phyloP scores from a whole-genome alignment of 2,113 vertebrate genomes.

The Anhinga anhinga region DNA sequence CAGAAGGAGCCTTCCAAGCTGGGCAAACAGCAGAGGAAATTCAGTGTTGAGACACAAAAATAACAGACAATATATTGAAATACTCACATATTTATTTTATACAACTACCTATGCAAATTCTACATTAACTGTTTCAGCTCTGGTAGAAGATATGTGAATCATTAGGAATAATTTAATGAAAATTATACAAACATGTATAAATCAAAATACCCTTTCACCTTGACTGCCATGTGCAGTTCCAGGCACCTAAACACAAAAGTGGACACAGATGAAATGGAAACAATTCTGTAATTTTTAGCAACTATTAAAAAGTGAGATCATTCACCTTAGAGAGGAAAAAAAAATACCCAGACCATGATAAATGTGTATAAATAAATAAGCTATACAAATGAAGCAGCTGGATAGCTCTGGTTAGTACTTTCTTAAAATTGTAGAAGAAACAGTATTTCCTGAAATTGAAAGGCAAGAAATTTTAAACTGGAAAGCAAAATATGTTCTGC shows the following conservation, averaged over 20 bases:
- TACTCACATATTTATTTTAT: neutral
- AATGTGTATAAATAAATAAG: neutral
- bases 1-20: neutral
- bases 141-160: neutral
- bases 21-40: neutral
- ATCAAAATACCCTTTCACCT: neutral
- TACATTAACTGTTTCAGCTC: neutral
- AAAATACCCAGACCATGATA: neutral
- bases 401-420: neutral
- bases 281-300: neutral
- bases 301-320: neutral
- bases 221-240: neutral
- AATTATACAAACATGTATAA: neutral
- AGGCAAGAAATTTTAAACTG: neutral
- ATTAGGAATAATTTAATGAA: neutral
- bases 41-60: neutral
- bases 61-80: neutral
- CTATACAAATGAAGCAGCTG: neutral
- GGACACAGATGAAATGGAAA: neutral
- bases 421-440: neutral
- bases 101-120: neutral
- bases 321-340: neutral
- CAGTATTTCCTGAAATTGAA: neutral
- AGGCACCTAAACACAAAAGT: neutral
- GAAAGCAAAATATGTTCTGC: neutral